Percentiles rank a stretch among this genome's conserved stretches.
Conservation (phyloP, 2,888 invertebrate genomes). For the Drosophila tripunctata region DNA sequence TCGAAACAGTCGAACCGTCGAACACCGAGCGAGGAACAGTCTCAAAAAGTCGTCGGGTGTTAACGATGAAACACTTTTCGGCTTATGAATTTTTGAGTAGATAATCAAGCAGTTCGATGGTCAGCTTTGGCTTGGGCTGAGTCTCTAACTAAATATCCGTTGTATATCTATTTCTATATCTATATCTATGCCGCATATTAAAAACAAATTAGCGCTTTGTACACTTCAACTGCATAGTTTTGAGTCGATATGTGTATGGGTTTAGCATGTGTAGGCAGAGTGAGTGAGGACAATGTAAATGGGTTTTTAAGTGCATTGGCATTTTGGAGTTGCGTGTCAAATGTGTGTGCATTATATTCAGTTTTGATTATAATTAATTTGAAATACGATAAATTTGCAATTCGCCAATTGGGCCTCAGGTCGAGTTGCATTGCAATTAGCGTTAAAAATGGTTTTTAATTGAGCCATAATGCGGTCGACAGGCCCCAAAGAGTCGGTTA, state of each 20-base stretch:
- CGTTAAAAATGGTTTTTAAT: constrained; percentile 74
- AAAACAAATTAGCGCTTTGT: constrained; percentile 74
- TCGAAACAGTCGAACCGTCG: not conserved
- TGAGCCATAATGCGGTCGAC: constrained; percentile 69
- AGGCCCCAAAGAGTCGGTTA: constrained; percentile 51
- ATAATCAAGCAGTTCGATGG: constrained; percentile 62
- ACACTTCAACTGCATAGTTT: constrained; percentile 9
- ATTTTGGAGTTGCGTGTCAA: constrained; percentile 49
- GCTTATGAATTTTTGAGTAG: constrained; percentile 68
- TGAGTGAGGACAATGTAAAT: constrained; percentile 32
- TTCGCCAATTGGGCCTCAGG: constrained; percentile 20
- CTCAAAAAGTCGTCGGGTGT: constrained; percentile 50
- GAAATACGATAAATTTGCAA: constrained; percentile 46
- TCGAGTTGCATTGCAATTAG: constrained; percentile 51
- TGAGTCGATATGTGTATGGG: not conserved
- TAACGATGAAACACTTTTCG: constrained; percentile 76
- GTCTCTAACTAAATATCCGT: too few species aligned
- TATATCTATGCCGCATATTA: constrained; percentile 53
- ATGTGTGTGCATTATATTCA: constrained; percentile 37
- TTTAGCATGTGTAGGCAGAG: not conserved
- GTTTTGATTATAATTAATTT: constrained; percentile 41
- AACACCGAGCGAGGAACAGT: not conserved
- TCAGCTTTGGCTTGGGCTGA: not conserved
- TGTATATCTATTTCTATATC: constrained; percentile 9
- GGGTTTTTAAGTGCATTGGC: constrained; percentile 59